Evolutionary conservation across 2,797 vertebrate genomes (phyloP).

Genomic region (Scleropages formosus): DNA sequence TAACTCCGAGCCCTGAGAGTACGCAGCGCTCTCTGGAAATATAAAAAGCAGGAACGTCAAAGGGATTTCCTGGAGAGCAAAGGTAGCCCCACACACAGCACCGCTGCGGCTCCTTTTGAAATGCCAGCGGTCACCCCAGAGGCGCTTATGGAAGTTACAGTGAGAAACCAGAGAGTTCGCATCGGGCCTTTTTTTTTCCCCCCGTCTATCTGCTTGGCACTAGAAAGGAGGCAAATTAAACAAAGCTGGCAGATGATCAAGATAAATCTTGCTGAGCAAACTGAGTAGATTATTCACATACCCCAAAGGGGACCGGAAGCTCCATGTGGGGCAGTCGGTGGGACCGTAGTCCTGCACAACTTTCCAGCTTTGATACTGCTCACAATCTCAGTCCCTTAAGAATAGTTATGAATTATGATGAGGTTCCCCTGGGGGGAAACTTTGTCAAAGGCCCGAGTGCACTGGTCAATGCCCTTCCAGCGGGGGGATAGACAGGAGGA

Average conservation of each 20-base stretch:
- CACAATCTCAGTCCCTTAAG: background rate
- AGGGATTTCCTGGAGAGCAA: conserved; percentile 31
- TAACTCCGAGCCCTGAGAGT: conserved; percentile 15
- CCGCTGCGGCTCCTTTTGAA: conserved; percentile 32
- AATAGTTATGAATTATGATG: conserved; percentile 16
- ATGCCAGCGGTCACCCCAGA: conserved; percentile 30
- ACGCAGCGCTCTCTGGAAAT: background rate
- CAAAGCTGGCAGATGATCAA: background rate
- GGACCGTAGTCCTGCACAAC: too few relatives aligned
- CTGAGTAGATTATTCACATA: conserved; percentile 1
- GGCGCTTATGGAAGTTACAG: conserved; percentile 10
- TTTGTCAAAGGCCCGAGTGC: background rate
- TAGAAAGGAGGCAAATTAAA: background rate
- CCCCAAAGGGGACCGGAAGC: background rate
- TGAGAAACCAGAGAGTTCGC: conserved; percentile 10
- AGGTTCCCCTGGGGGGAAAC: background rate
- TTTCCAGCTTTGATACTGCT: too few relatives aligned
- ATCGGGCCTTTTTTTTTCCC: conserved; percentile 21
- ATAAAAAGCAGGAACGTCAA: conserved; percentile 21
- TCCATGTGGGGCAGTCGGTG: background rate
- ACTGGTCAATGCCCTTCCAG: conserved; percentile 21
- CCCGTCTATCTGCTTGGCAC: background rate
- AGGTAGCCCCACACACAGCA: conserved; percentile 10
- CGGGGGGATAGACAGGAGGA: background rate
- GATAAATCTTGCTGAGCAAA: background rate